These are phyloP conservation scores for Spodoptera frugiperda DNA, from an alignment of 1,140 invertebrate genomes.

Conservation along the genomic window DNA sequence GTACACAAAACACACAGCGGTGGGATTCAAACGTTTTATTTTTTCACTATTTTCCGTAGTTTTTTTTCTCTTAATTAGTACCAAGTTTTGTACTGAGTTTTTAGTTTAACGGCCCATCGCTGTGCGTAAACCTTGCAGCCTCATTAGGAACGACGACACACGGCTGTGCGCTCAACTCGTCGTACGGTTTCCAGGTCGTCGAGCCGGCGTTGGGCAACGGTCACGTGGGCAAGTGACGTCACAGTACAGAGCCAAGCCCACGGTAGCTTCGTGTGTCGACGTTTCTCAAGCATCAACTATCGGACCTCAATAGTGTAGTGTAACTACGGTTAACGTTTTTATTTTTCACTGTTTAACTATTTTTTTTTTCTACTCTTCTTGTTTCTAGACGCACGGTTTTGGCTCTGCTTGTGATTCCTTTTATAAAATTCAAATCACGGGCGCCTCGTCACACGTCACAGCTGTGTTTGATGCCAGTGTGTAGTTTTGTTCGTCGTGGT, in stretches of 20 bases:
- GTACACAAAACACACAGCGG: constrained; percentile 48
- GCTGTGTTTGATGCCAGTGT: background rate
- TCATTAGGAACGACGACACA: constrained; percentile 84
- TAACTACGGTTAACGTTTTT: constrained; percentile 65
- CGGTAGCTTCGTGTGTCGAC: constrained; percentile 79
- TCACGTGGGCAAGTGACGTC: constrained; percentile 75
- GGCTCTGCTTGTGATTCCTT: constrained; percentile 4
- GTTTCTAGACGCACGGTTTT: constrained; percentile 43
- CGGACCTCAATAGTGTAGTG: constrained; percentile 84
- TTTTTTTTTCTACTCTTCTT: constrained; percentile 48
- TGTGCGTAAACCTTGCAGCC: constrained; percentile 64
- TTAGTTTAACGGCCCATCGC: constrained; percentile 22
- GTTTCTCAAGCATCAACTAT: constrained; percentile 78
- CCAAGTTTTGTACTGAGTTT: background rate
- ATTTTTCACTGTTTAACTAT: constrained; percentile 55
- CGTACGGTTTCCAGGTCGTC: constrained; percentile 80
- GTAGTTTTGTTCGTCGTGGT: no score
- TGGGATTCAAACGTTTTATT: constrained; percentile 30
- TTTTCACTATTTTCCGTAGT: background rate
- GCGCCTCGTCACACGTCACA: background rate
- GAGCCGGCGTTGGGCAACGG: constrained; percentile 76
- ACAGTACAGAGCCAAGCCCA: constrained; percentile 51
- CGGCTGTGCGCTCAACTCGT: constrained; percentile 75
- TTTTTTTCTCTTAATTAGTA: constrained; percentile 7
- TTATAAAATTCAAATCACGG: constrained; percentile 6